Evolutionary conservation across 2,797 vertebrate species (phyloP).

Genomic region (Rhabdophis nuchalis): DNA sequence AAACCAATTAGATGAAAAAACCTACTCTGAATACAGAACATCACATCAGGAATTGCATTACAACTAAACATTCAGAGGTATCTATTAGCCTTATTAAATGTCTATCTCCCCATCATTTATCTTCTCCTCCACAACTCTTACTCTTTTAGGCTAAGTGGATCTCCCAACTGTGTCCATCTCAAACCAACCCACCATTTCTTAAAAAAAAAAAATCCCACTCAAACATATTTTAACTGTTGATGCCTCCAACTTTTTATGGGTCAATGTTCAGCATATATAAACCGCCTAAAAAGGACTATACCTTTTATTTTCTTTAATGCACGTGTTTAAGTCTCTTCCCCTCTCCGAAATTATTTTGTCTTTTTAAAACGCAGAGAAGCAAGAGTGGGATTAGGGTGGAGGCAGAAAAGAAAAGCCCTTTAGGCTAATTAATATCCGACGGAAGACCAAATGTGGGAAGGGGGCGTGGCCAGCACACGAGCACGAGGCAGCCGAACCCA

Average conservation of each 20-base stretch:
- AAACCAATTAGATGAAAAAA: neutral
- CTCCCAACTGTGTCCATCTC: neutral
- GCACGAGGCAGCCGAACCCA: neutral
- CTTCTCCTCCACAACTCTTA: neutral
- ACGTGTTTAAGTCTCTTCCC: neutral
- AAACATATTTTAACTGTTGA: neutral
- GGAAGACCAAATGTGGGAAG: neutral
- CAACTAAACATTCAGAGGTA: neutral
- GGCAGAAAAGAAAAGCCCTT: neutral
- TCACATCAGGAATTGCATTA: neutral
- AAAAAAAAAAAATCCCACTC: neutral
- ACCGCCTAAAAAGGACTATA: neutral
- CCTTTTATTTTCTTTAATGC: neutral
- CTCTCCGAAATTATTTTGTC: neutral
- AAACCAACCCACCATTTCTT: neutral
- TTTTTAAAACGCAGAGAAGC: neutral
- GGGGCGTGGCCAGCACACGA: neutral
- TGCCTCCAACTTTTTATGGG: neutral
- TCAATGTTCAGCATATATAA: neutral
- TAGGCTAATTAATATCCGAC: neutral
- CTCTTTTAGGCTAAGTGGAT: neutral
- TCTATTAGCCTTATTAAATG: neutral
- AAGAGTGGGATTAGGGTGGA: neutral
- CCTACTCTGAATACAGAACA: neutral
- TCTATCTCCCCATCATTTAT: too few relatives aligned